These are phyloP conservation scores for Carettochelys insculpta DNA, from an alignment of 2,113 vertebrate genomes.

Conservation along the genomic window DNA sequence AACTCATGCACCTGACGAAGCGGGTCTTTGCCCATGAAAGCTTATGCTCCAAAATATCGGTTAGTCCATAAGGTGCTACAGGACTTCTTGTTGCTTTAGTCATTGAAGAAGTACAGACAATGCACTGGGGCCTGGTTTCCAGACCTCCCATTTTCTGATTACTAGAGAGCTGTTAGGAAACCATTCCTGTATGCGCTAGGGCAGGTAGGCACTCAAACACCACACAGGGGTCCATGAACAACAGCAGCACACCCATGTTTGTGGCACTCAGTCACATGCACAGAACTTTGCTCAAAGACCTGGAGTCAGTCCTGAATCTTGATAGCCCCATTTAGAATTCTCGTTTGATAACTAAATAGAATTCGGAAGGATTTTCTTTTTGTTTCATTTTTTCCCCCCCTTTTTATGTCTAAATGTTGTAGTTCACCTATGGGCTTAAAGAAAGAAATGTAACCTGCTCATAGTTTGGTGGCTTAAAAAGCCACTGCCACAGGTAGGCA, in stretches of 20 bases:
- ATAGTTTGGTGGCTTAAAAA: background rate
- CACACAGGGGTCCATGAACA: background rate
- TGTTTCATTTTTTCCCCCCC: too few relatives aligned
- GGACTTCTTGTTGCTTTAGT: too few relatives aligned
- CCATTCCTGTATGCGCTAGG: background rate
- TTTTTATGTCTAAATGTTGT: accelerated
- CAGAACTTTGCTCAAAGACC: background rate
- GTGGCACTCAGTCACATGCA: background rate
- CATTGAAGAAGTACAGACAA: background rate
- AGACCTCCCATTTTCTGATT: background rate
- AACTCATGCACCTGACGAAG: too few relatives aligned
- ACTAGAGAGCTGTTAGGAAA: background rate
- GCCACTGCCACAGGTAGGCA: background rate
- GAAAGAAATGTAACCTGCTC: background rate
- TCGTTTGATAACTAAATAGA: background rate
- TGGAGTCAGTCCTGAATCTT: background rate
- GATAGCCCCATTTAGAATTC: background rate
- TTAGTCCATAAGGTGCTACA: too few relatives aligned
- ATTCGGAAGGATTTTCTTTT: accelerated
- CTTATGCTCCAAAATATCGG: too few relatives aligned
- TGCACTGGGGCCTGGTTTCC: background rate
- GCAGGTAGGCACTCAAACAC: background rate
- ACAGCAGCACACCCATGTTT: background rate
- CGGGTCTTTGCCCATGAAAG: too few relatives aligned
- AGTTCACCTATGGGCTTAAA: background rate